These are phyloP conservation scores for Spodoptera litura DNA, from an alignment of 1,140 invertebrate species.

Conservation along the genomic window DNA sequence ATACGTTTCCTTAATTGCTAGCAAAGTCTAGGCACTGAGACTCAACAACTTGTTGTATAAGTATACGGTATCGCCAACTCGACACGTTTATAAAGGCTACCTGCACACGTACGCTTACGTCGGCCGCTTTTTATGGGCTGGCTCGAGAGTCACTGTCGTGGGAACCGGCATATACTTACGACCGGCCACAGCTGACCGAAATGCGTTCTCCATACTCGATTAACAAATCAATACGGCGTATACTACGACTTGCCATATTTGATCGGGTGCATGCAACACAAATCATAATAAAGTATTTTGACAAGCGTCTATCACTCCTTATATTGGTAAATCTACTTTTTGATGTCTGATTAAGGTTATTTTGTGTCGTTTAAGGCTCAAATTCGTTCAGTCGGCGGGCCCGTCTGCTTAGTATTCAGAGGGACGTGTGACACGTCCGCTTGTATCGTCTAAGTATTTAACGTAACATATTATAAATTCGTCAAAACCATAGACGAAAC, in stretches of 20 bases:
- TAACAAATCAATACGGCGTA: slow-evolving; percentile 85
- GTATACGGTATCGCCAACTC: slow-evolving; percentile 66
- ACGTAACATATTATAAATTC: slow-evolving; percentile 77
- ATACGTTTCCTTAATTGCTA: slow-evolving; percentile 66
- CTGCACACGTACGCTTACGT: slow-evolving; percentile 79
- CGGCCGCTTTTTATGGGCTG: slow-evolving; percentile 81
- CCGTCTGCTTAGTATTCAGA: slow-evolving; percentile 74
- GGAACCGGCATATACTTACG: slow-evolving; percentile 83
- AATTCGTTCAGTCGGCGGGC: slow-evolving; percentile 55
- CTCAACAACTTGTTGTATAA: slow-evolving; percentile 49
- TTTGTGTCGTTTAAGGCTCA: slow-evolving; percentile 56
- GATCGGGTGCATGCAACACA: slow-evolving; percentile 62
- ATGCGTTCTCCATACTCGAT: slow-evolving; percentile 86
- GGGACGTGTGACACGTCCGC: slow-evolving; percentile 73
- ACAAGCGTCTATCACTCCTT: slow-evolving; percentile 67
- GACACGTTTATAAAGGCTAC: slow-evolving; percentile 79
- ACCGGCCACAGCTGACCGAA: slow-evolving; percentile 83
- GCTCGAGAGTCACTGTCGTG: slow-evolving; percentile 85
- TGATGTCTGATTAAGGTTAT: slow-evolving; percentile 52
- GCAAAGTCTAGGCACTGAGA: slow-evolving; percentile 51
- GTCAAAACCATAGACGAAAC: slow-evolving; percentile 72
- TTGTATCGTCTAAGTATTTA: slow-evolving; percentile 70
- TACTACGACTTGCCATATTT: slow-evolving; percentile 76
- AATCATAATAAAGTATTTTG: slow-evolving; percentile 68
- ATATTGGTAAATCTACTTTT: slow-evolving; percentile 55